These are phyloP conservation scores for Sphaerodactylus townsendi DNA, from an alignment of 2,113 vertebrate species.

Conservation along the genomic window DNA sequence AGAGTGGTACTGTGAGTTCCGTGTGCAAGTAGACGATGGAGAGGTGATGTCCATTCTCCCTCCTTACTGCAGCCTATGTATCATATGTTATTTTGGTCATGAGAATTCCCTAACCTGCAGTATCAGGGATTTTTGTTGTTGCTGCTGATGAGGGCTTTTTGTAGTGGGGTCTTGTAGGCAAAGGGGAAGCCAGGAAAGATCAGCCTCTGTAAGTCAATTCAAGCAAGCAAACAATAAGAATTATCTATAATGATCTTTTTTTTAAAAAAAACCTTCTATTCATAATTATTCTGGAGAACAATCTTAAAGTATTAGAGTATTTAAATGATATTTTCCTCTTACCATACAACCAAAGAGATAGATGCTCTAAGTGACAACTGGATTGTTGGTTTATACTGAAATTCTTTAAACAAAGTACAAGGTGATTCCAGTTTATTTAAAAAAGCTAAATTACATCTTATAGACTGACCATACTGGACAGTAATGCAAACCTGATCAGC, in stretches of 20 bases:
- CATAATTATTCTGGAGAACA: conserved; percentile 20
- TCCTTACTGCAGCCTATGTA: no score
- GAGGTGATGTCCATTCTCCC: no score
- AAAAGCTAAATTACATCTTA: conserved; percentile 26
- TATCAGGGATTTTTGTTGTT: no score
- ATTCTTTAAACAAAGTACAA: conserved; percentile 34
- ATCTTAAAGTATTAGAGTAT: conserved; percentile 17
- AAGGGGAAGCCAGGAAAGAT: no score
- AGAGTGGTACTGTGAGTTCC: no score
- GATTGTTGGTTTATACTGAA: conserved; percentile 35
- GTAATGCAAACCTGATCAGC: conserved; percentile 22
- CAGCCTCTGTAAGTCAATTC: no score
- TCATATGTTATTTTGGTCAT: no score
- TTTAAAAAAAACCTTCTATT: neutral
- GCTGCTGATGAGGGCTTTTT: no score
- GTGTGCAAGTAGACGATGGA: no score
- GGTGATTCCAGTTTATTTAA: conserved; percentile 35
- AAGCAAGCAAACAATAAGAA: neutral
- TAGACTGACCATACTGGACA: conserved; percentile 12
- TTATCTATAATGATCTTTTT: neutral
- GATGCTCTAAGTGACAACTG: neutral
- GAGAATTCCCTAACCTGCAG: no score
- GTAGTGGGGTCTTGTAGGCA: no score
- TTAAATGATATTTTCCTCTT: conserved; percentile 15
- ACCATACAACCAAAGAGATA: conserved; percentile 27